Evolutionary conservation across 2,888 invertebrate genomes (phyloP).

Genomic region (Ochropleura leucogaster): DNA sequence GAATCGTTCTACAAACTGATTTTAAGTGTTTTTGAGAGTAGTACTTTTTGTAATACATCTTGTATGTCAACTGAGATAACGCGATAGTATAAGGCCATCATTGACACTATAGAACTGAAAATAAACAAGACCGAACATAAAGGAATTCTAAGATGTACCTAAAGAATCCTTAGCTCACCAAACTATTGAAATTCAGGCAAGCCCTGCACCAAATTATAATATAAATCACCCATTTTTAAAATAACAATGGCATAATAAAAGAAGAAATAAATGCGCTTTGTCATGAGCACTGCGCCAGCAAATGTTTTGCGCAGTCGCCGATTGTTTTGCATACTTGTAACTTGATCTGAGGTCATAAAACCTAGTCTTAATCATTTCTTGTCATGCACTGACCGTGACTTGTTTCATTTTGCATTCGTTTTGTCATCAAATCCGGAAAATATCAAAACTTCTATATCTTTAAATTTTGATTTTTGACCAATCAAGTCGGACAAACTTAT

Average conservation of each 20-base stretch:
- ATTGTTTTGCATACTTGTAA: conserved; percentile 58
- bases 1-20: conserved; percentile 25
- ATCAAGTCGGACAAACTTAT: neutral
- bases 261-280: conserved; percentile 47
- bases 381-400: conserved; percentile 41
- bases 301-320: conserved; percentile 51
- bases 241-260: conserved; percentile 57
- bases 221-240: conserved; percentile 43
- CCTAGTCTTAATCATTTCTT: conserved; percentile 47
- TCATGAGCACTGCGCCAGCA: conserved; percentile 36
- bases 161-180: neutral
- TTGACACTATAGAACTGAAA: neutral
- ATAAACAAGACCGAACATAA: neutral
- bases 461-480: neutral
- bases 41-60: conserved; percentile 13
- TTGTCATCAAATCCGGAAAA: conserved; percentile 37
- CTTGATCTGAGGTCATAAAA: conserved; percentile 50
- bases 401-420: conserved; percentile 36
- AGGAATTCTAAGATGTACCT: neutral
- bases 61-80: conserved; percentile 5
- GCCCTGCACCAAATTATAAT: conserved; percentile 25
- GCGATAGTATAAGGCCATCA: neutral
- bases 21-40: neutral
- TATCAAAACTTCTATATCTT: neutral
- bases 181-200: neutral